A percentile compares a stretch with the other conserved stretches of the same genome.
These are phyloP conservation scores for Microtus richardsoni DNA, from an alignment of 2,113 vertebrate genomes.

Conservation along the genomic window DNA sequence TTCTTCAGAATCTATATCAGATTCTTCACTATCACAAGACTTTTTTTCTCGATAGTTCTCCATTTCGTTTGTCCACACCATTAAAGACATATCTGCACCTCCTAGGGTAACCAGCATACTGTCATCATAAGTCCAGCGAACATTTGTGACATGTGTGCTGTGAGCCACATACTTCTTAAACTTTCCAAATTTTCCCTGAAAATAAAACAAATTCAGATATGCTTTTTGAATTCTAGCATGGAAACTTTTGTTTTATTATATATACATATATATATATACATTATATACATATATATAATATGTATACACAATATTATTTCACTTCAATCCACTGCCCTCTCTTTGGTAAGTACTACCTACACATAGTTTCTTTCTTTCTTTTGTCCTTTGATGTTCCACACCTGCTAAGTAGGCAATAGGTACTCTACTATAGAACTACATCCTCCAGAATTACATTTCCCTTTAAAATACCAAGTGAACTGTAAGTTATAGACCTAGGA, in stretches of 20 bases:
- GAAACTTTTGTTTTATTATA: constrained; percentile 5
- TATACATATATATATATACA: neutral
- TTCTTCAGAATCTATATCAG: constrained; percentile 97
- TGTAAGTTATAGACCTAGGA: neutral
- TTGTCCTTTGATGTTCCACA: neutral
- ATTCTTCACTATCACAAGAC: constrained; percentile 97
- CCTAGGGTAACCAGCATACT: constrained; percentile 94
- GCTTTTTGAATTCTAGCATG: neutral
- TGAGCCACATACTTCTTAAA: constrained; percentile 98
- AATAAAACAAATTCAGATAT: constrained; percentile 56
- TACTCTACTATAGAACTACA: neutral
- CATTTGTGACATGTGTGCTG: constrained; percentile 97
- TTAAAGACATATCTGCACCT: constrained; percentile 95
- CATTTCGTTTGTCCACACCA: constrained; percentile 96
- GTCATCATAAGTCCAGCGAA: constrained; percentile 96
- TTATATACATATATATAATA: neutral
- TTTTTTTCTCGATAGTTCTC: constrained; percentile 92
- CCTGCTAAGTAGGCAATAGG: neutral
- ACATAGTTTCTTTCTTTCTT: neutral
- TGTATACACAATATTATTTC: neutral
- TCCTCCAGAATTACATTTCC: neutral
- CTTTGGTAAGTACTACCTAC: neutral
- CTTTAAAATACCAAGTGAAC: constrained; percentile 51
- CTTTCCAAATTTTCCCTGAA: constrained; percentile 96
- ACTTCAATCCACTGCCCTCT: neutral